phyloP scores from a whole-genome alignment of 2,113 vertebrate species.

The Otis tarda region DNA sequence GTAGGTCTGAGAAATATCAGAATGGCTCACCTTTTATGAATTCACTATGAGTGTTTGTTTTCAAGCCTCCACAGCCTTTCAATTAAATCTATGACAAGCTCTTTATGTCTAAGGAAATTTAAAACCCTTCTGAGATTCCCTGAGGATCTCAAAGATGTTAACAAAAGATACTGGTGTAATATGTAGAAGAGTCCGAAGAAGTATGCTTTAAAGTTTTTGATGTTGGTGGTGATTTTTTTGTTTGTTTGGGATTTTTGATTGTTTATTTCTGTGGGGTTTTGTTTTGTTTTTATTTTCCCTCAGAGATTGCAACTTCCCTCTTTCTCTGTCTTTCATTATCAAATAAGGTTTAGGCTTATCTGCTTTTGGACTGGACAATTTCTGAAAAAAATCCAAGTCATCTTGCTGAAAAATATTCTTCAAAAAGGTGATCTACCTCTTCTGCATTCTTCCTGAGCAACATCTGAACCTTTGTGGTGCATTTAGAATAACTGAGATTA shows the following conservation, averaged over 20 bases:
- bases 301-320: not conserved
- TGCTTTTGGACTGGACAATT: not conserved
- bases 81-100: slow-evolving; percentile 43
- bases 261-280: not conserved
- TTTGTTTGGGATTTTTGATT: not conserved
- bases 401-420: not conserved
- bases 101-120: slow-evolving; percentile 46
- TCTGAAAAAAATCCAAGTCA: not conserved
- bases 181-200: slow-evolving; percentile 31
- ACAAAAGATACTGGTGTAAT: slow-evolving; percentile 30
- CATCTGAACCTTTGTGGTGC: not conserved
- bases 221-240: fast-evolving
- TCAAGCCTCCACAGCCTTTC: not conserved
- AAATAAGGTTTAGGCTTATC: not conserved
- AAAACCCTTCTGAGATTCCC: slow-evolving; percentile 44
- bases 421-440: not conserved
- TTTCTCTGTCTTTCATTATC: not conserved
- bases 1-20: not conserved
- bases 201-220: not conserved
- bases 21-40: slow-evolving; percentile 32
- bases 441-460: not conserved
- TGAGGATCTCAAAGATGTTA: slow-evolving; percentile 19
- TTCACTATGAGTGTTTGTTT: slow-evolving; percentile 50
- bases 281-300: not conserved
- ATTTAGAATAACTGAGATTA: not conserved